Conservation (phyloP, 1,140 invertebrate genomes). For the Drosophila bocki region DNA sequence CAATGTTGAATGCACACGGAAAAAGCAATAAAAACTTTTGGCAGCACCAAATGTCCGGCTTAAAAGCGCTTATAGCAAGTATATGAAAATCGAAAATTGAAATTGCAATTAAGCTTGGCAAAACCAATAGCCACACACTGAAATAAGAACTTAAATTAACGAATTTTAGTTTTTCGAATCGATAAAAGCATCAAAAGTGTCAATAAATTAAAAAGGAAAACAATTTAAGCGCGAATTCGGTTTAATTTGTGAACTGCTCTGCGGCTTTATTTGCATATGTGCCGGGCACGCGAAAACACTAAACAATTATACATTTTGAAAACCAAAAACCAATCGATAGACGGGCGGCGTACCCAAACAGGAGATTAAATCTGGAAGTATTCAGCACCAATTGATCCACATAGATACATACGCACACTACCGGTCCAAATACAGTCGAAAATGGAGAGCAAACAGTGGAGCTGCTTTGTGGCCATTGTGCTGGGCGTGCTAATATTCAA, state of each 20-base stretch:
- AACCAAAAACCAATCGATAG: conserved; percentile 48
- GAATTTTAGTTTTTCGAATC: conserved; percentile 2
- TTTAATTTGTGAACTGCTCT: conserved; percentile 53
- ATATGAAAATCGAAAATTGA: conserved; percentile 46
- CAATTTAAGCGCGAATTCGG: conserved; percentile 40
- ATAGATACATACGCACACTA: conserved; percentile 29
- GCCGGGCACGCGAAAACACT: conserved; percentile 26
- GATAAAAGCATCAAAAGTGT: conserved; percentile 28
- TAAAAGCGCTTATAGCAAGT: conserved; percentile 39
- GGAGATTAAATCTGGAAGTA: conserved; percentile 49
- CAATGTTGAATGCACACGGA: conserved; percentile 49
- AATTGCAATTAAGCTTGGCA: conserved; percentile 4
- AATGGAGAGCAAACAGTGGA: conserved; percentile 76
- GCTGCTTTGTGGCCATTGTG: conserved; percentile 70
- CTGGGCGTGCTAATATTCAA: conserved; percentile 76
- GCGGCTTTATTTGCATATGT: conserved; percentile 44
- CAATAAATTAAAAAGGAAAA: conserved; percentile 48
- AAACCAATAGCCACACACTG: conserved; percentile 4
- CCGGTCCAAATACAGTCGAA: conserved; percentile 18
- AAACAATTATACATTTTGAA: conserved; percentile 47
- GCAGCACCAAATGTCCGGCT: conserved; percentile 33
- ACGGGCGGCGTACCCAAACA: conserved; percentile 28
- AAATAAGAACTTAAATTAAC: conserved; percentile 12
- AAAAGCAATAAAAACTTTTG: conserved; percentile 53
- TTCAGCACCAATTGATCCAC: conserved; percentile 39